Conservation (phyloP, 2,113 vertebrate genomes). For the Sprattus sprattus region DNA sequence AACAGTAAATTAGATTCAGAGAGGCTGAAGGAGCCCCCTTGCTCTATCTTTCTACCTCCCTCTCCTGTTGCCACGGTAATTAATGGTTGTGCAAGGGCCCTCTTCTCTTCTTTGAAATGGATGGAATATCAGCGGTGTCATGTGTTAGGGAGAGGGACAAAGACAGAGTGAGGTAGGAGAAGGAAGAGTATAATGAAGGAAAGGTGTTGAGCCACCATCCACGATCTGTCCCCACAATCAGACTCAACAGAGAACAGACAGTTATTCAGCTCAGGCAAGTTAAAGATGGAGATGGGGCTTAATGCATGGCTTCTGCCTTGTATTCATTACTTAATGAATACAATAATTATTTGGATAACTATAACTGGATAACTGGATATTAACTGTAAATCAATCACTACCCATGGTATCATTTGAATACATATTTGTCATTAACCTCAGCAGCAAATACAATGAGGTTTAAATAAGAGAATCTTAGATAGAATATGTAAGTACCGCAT, state of each 20-base stretch:
- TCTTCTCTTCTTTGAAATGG: slow-evolving; percentile 47
- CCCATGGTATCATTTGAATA: too few species aligned
- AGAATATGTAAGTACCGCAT: too few species aligned
- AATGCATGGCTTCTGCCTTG: neutral
- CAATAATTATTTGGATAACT: neutral
- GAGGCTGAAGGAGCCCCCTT: slow-evolving; percentile 54
- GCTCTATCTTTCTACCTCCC: slow-evolving; percentile 31
- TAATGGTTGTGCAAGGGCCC: slow-evolving; percentile 41
- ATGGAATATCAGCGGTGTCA: slow-evolving; percentile 41
- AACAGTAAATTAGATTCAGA: slow-evolving; percentile 70
- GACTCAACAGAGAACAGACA: neutral
- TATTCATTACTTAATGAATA: neutral
- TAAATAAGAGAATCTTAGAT: too few species aligned
- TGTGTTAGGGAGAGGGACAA: slow-evolving; percentile 8
- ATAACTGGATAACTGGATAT: too few species aligned
- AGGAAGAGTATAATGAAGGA: neutral
- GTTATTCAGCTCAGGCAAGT: neutral
- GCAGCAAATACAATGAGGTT: too few species aligned
- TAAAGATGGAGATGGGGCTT: neutral
- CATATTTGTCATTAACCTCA: too few species aligned
- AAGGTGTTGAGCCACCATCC: neutral
- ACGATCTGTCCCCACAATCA: neutral
- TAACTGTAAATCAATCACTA: too few species aligned
- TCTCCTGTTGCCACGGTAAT: slow-evolving; percentile 60
- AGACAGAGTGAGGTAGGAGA: neutral